Evolutionary conservation across 2,113 vertebrate genomes (phyloP), one percentile per base, ranked within the genome.

Genomic region (Siniperca knerii): DNA sequence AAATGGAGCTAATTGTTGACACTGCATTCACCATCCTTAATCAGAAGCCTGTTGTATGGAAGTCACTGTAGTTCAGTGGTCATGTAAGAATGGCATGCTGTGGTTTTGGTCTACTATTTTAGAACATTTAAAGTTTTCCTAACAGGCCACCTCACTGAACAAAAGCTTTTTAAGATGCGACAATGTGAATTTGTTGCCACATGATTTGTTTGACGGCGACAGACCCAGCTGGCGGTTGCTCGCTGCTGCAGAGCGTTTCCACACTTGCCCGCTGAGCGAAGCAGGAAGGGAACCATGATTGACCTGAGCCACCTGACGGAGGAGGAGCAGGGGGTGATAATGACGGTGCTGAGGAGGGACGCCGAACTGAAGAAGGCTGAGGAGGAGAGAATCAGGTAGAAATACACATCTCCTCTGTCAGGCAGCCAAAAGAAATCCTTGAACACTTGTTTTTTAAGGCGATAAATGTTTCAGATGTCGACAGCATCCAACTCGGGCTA

Each of bases 301-400:
- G 98, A 99, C 93, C 94, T 99, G 85, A 98, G 98, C 90, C 97
- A 99, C 90, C 95, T 99, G 88, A 98, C 97, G 0, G 98, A 99
- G 89, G 97, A 98, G 81, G 98, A 99, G 78, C 97, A 98, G 88
- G 96, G 95, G 48, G 85, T 92, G n/a, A 99, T 99, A 76, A 95
- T 98, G 97, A 96, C 93, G 37, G 98, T 99, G 69, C 94, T 99
- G 75, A 96, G 96, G 92, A 95, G 98, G 77, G 98, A 99, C 52
- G 93, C 95, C 0, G 96, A 97, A 1, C 95, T 99, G 77, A 99
- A 99, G 94, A 97, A 94, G 86, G 78, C 94, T 0, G 98, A 99
- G 91, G 97, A 99, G 66, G 96, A 97, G 58, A 95, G 98, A 89
- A 91, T 99, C 91, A 97, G 97, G 98, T 99, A 92, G 1, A n/a